A percentile compares a stretch with the other conserved stretches of the same genome.
Conservation (phyloP, 2,888 invertebrate genomes). For the Trichopria drosophilae region DNA sequence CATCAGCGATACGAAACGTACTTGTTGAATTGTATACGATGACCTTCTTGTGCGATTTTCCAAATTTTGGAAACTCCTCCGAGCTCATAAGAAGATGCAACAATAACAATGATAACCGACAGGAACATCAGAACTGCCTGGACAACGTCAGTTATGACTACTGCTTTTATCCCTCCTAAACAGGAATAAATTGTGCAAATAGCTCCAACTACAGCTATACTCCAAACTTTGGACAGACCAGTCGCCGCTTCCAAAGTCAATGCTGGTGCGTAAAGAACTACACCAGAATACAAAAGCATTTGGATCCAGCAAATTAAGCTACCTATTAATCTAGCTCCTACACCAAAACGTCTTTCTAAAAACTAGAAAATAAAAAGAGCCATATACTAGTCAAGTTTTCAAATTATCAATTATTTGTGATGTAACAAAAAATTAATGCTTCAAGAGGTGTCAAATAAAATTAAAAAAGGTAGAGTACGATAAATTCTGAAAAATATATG, state of each 20-base stretch:
- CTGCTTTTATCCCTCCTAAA: slow-evolving; percentile 89
- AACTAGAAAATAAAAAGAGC: slow-evolving; percentile 68
- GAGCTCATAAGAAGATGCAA: slow-evolving; percentile 70
- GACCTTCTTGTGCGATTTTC: slow-evolving; percentile 69
- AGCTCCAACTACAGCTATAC: slow-evolving; percentile 73
- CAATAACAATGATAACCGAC: slow-evolving; percentile 77
- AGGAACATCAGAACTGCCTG: slow-evolving; percentile 84
- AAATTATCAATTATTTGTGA: no score
- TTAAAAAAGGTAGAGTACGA: no score
- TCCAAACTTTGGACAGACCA: slow-evolving; percentile 72
- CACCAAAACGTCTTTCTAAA: slow-evolving; percentile 83
- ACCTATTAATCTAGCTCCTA: slow-evolving; percentile 72
- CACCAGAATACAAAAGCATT: slow-evolving; percentile 87
- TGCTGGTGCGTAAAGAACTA: slow-evolving; percentile 92
- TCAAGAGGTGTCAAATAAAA: no score
- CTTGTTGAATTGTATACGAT: slow-evolving; percentile 73
- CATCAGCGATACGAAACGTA: no score
- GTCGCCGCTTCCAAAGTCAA: slow-evolving; percentile 86
- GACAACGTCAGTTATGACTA: slow-evolving; percentile 83
- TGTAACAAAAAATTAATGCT: no score
- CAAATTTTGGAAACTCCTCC: slow-evolving; percentile 75
- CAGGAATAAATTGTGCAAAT: slow-evolving; percentile 87
- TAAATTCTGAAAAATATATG: no score
- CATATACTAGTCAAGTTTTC: neutral
- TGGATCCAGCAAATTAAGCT: slow-evolving; percentile 85